Evolutionary conservation across 2,888 invertebrate genomes (phyloP).

Genomic region (Cheilosia impressa): DNA sequence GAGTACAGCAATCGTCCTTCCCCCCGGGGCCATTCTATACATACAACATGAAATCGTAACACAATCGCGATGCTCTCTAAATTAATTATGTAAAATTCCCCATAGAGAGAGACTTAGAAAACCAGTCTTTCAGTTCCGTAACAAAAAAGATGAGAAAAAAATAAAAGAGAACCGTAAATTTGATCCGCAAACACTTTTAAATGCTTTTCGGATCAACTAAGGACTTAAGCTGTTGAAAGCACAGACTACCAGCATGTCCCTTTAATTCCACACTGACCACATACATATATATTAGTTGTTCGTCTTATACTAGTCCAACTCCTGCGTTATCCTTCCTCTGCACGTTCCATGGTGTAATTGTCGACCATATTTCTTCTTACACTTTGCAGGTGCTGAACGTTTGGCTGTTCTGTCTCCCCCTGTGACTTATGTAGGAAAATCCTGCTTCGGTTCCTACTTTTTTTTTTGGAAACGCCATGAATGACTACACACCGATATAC

Average conservation of each 20-base stretch:
- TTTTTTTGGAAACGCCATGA: slow-evolving; percentile 45
- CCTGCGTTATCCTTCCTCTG: slow-evolving; percentile 38
- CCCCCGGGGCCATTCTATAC: neutral
- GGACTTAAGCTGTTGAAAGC: slow-evolving; percentile 72
- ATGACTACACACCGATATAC: slow-evolving; percentile 29
- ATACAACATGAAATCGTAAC: slow-evolving; percentile 56
- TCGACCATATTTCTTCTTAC: slow-evolving; percentile 74
- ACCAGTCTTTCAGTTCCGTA: slow-evolving; percentile 42
- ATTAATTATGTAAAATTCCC: slow-evolving; percentile 74
- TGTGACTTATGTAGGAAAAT: slow-evolving; percentile 57
- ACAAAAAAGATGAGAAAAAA: slow-evolving; percentile 3
- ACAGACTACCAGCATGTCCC: slow-evolving; percentile 23
- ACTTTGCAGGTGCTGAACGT: slow-evolving; percentile 73
- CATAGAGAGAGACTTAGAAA: slow-evolving; percentile 63
- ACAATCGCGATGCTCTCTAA: slow-evolving; percentile 73
- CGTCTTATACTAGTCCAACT: slow-evolving; percentile 21
- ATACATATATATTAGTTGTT: slow-evolving; percentile 18
- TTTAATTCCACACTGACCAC: slow-evolving; percentile 70
- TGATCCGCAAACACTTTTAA: slow-evolving; percentile 67
- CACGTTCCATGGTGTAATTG: slow-evolving; percentile 60
- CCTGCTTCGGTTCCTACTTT: slow-evolving; percentile 17
- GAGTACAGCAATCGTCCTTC: neutral
- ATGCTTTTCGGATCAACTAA: slow-evolving; percentile 73
- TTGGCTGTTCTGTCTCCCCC: slow-evolving; percentile 24
- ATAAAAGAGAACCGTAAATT: slow-evolving; percentile 54